Conservation (phyloP, 2,113 vertebrate species). For the Hemiprocne comata region DNA sequence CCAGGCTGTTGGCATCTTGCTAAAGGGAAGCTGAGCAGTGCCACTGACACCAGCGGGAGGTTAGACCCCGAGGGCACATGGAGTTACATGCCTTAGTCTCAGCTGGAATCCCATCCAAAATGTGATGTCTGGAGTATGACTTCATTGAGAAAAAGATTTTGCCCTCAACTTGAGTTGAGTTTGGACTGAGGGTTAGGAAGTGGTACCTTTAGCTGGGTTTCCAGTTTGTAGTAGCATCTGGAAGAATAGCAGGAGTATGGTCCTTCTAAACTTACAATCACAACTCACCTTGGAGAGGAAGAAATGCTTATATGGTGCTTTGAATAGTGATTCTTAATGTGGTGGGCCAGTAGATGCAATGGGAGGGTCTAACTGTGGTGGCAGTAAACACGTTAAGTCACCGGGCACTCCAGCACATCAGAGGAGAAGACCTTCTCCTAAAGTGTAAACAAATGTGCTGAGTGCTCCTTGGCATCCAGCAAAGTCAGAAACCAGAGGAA, state of each 20-base stretch:
- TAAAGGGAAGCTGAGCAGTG: background rate
- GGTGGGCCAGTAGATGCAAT: background rate
- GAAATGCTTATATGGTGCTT: background rate
- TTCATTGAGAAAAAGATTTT: background rate
- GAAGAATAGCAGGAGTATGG: background rate
- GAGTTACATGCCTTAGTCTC: background rate
- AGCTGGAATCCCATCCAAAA: background rate
- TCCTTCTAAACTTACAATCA: background rate
- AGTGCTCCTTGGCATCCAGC: background rate
- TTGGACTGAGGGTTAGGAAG: background rate
- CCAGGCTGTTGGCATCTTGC: background rate
- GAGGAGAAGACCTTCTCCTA: background rate
- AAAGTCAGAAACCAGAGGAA: background rate
- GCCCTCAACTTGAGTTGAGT: background rate
- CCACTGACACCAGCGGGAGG: background rate
- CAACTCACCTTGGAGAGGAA: background rate
- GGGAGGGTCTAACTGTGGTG: background rate
- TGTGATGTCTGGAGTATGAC: background rate
- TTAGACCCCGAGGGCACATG: accelerated
- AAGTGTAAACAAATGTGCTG: background rate
- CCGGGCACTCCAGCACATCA: background rate
- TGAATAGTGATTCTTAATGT: background rate
- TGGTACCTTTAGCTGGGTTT: background rate
- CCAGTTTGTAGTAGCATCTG: background rate
- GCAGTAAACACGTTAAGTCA: background rate